These are phyloP conservation scores for Chymomyza caudatula DNA, from an alignment of 2,888 invertebrate species.

Conservation along the genomic window DNA sequence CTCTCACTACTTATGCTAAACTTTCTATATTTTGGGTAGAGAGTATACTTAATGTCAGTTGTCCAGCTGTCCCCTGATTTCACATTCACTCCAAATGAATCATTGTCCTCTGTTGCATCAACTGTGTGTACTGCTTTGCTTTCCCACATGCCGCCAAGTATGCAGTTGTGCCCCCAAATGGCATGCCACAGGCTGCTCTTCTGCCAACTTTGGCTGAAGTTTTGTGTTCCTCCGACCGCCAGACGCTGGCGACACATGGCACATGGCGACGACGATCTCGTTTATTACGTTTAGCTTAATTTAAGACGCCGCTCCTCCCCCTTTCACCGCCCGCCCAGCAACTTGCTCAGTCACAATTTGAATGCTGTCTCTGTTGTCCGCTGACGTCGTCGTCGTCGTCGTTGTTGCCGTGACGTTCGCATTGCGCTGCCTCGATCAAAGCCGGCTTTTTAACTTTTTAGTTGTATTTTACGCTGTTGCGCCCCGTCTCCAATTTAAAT, in stretches of 20 bases:
- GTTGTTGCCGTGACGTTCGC: neutral
- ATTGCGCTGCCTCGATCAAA: slow-evolving; percentile 5
- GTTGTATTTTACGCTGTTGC: neutral
- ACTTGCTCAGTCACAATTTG: neutral
- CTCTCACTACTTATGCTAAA: neutral
- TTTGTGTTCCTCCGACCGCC: neutral
- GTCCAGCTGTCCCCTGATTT: neutral
- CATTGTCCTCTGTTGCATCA: slow-evolving; percentile 12
- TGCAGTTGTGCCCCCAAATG: neutral
- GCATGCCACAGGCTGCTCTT: slow-evolving; percentile 3
- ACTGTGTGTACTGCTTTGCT: too few species aligned
- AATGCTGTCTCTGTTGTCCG: neutral
- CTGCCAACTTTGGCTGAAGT: neutral
- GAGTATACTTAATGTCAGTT: neutral
- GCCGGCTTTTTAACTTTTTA: slow-evolving; percentile 20
- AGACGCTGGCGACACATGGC: neutral
- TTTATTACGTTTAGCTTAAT: slow-evolving; percentile 48
- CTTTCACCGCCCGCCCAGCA: slow-evolving; percentile 18
- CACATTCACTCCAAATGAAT: slow-evolving; percentile 26
- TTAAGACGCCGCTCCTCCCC: slow-evolving; percentile 44
- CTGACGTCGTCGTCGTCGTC: slow-evolving; percentile 15
- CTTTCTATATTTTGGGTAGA: neutral
- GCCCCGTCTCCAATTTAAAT: slow-evolving; percentile 28
- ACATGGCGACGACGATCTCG: slow-evolving; percentile 29
- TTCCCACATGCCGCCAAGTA: neutral